Evolutionary conservation across 2,113 vertebrate species (phyloP).

Genomic region (Himantopus leucocephalus): DNA sequence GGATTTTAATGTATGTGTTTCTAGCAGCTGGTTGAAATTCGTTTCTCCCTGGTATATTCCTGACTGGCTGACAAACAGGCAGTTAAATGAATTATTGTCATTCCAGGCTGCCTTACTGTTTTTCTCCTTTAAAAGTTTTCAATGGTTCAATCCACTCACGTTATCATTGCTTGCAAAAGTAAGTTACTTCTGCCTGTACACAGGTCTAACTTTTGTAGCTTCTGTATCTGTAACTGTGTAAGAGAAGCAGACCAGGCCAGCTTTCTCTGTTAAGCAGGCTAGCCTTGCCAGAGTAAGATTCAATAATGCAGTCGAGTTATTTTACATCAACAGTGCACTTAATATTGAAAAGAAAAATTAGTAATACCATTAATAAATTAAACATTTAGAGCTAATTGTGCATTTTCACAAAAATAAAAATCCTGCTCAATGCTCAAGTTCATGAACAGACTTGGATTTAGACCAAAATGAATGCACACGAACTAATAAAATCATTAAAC

Average conservation of each 20-base stretch:
- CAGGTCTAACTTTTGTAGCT: background rate
- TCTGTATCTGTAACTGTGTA: background rate
- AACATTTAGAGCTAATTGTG: background rate
- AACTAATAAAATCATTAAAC: background rate
- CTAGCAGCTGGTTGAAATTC: background rate
- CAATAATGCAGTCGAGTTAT: background rate
- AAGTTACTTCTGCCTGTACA: background rate
- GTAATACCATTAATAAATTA: background rate
- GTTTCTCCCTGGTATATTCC: background rate
- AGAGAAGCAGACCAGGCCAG: background rate
- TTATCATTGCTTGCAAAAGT: background rate
- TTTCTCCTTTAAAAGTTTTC: background rate
- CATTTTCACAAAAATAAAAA: background rate
- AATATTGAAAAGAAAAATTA: background rate
- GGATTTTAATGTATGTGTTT: accelerated
- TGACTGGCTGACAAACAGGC: background rate
- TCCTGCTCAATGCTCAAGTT: background rate
- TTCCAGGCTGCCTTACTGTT: background rate
- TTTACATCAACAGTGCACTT: background rate
- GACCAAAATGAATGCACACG: background rate
- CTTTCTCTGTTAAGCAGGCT: background rate
- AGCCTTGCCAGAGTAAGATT: background rate
- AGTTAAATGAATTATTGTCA: background rate
- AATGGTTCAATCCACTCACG: background rate
- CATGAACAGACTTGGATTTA: background rate